phyloP scores from a whole-genome alignment of 2,113 vertebrate genomes.

The Riparia riparia region DNA sequence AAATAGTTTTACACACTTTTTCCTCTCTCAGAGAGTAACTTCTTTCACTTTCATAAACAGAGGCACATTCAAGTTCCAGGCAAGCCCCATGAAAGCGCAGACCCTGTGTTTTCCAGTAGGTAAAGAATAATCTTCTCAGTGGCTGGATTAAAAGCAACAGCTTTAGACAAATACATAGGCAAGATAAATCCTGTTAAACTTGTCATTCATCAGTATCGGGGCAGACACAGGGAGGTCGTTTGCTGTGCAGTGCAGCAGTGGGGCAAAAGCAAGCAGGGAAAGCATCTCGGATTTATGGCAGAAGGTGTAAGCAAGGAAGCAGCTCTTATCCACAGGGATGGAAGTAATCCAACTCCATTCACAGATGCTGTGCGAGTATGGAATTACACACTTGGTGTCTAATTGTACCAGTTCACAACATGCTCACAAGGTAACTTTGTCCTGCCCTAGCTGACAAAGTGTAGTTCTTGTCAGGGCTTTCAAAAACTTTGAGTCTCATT shows the following conservation, averaged over 20 bases:
- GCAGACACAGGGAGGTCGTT: rapidly evolving
- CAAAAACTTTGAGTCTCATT: neutral
- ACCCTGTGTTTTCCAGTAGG: neutral
- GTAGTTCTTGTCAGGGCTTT: rapidly evolving
- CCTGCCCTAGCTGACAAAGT: neutral
- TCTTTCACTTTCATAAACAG: neutral
- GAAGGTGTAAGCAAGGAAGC: neutral
- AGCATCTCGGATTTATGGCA: neutral
- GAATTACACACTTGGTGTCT: rapidly evolving
- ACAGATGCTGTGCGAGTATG: neutral
- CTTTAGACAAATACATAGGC: neutral
- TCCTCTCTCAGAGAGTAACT: neutral
- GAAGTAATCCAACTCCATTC: neutral
- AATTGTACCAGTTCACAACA: neutral
- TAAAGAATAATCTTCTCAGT: neutral
- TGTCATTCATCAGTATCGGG: rapidly evolving
- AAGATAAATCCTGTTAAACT: slow-evolving; percentile 10
- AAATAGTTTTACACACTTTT: neutral
- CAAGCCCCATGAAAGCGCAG: rapidly evolving
- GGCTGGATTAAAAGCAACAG: neutral
- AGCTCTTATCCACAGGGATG: neutral
- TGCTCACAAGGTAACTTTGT: neutral
- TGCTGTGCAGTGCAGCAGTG: rapidly evolving
- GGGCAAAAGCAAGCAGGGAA: neutral
- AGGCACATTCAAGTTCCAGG: neutral